Percentiles rank a stretch among this genome's conserved stretches.
phyloP scores from a whole-genome alignment of 2,113 vertebrate genomes.

The Epinephelus lanceolatus region DNA sequence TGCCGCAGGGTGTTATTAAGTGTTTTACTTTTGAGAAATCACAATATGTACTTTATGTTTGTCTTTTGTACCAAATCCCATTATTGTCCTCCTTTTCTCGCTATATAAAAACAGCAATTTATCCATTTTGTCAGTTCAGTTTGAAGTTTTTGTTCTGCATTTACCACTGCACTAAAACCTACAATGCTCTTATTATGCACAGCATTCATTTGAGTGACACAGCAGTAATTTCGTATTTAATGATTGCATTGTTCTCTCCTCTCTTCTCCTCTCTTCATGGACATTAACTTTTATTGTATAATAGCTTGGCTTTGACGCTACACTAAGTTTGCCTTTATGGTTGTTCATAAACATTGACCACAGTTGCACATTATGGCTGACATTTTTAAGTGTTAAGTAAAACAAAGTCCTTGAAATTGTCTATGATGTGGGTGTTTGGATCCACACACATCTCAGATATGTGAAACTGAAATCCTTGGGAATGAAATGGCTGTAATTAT shows the following conservation, averaged over 20 bases:
- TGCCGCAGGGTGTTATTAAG: slow-evolving; percentile 60
- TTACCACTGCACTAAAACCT: slow-evolving; percentile 30
- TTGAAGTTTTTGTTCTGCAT: slow-evolving; percentile 47
- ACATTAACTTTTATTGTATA: slow-evolving; percentile 84
- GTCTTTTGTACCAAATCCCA: slow-evolving; percentile 36
- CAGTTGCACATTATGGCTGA: slow-evolving; percentile 62
- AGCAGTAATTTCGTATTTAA: slow-evolving; percentile 78
- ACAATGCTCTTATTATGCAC: slow-evolving; percentile 57
- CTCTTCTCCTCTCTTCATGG: slow-evolving; percentile 71
- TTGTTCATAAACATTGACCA: slow-evolving; percentile 80
- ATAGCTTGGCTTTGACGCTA: slow-evolving; percentile 76
- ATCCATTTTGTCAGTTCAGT: slow-evolving; percentile 15
- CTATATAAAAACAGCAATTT: slow-evolving; percentile 21
- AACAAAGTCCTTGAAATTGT: slow-evolving; percentile 72
- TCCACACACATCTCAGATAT: slow-evolving; percentile 11
- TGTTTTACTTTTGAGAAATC: slow-evolving; percentile 57
- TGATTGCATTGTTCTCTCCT: slow-evolving; percentile 75
- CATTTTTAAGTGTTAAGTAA: slow-evolving; percentile 74
- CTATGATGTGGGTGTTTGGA: slow-evolving; percentile 18
- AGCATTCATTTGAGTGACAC: slow-evolving; percentile 66
- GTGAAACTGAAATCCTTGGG: slow-evolving; percentile 31
- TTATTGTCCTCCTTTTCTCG: slow-evolving; percentile 8
- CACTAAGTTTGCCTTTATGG: slow-evolving; percentile 80
- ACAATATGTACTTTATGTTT: slow-evolving; percentile 52
- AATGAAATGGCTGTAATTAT: slow-evolving; percentile 21